Evolutionary conservation across 2,888 invertebrate genomes (phyloP).

Genomic region (Tiliacea citrago): DNA sequence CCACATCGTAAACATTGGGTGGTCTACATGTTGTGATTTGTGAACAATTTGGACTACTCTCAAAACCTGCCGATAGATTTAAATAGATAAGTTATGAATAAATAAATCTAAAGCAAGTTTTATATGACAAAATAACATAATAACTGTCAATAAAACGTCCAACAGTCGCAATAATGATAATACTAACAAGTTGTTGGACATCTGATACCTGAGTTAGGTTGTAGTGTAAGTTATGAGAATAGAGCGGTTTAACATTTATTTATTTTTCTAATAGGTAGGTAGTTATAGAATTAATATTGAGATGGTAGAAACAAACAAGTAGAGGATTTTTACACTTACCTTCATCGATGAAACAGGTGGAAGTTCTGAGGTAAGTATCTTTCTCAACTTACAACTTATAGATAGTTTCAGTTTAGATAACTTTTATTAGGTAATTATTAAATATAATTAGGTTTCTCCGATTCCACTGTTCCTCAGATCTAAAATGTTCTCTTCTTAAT

Average conservation of each 20-base stretch:
- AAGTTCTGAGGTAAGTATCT: not conserved
- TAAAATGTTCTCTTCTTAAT: no score
- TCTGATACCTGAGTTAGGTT: conserved; percentile 76
- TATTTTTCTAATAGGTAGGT: not conserved
- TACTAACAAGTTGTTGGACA: conserved; percentile 80
- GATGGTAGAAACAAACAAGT: not conserved
- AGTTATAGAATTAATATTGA: no score
- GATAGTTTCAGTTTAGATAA: not conserved
- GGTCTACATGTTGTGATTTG: conserved; percentile 59
- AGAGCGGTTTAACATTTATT: not conserved
- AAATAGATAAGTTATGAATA: conserved; percentile 64
- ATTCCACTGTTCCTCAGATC: not conserved
- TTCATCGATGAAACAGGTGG: not conserved
- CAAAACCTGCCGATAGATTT: conserved; percentile 53
- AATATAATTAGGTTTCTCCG: no score
- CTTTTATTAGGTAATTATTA: no score
- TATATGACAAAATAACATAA: conserved; percentile 76
- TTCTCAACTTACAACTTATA: not conserved
- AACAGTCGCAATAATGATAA: conserved; percentile 79
- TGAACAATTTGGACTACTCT: conserved; percentile 40
- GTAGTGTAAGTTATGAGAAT: conserved; percentile 63
- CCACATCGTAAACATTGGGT: conserved; percentile 58
- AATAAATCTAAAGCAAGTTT: conserved; percentile 69
- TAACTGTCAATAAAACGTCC: conserved; percentile 80
- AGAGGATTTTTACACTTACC: not conserved